A percentile compares a stretch with the other conserved stretches of the same genome.
Evolutionary conservation across 2,797 vertebrate species (phyloP).

Genomic region (Leuciscus waleckii): DNA sequence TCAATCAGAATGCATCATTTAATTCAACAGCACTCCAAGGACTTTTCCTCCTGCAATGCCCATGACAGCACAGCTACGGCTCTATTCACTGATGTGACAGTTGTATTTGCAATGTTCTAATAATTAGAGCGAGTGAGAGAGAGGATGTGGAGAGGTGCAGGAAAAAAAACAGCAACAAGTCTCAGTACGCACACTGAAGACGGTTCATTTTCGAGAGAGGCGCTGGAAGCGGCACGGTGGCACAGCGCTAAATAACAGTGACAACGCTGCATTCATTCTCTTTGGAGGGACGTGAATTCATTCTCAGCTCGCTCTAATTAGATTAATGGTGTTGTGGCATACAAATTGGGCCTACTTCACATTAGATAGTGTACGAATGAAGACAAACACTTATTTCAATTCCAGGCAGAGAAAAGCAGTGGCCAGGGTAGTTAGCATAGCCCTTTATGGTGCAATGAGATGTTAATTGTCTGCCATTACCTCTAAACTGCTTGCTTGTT

Average conservation of each 20-base stretch:
- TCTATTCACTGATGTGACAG: constrained; percentile 92
- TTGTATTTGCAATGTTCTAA: constrained; percentile 84
- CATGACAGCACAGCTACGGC: constrained; percentile 94
- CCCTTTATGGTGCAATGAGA: constrained; percentile 95
- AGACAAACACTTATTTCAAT: constrained; percentile 92
- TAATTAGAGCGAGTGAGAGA: constrained; percentile 85
- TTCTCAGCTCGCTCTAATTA: constrained; percentile 96
- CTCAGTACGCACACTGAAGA: constrained; percentile 76
- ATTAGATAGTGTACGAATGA: constrained; percentile 90
- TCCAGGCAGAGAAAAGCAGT: constrained; percentile 88
- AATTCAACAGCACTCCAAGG: constrained; percentile 89
- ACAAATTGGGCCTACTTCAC: constrained; percentile 90
- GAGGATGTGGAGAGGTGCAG: constrained; percentile 54
- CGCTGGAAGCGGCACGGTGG: constrained; percentile 78
- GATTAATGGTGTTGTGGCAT: constrained; percentile 91
- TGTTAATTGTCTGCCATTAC: constrained; percentile 99
- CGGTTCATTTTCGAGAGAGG: constrained; percentile 74
- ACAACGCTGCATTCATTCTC: constrained; percentile 83
- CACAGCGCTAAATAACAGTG: constrained; percentile 86
- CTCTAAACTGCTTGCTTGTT: constrained; percentile 99
- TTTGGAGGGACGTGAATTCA: constrained; percentile 86
- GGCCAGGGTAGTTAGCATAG: constrained; percentile 91
- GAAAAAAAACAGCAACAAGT: constrained; percentile 85
- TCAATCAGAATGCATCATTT: constrained; percentile 98
- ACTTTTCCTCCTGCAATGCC: constrained; percentile 83